A percentile compares a stretch with the other conserved stretches of the same genome.
Evolutionary conservation across 2,113 vertebrate genomes (phyloP).

Genomic region (Antechinus stuartii): DNA sequence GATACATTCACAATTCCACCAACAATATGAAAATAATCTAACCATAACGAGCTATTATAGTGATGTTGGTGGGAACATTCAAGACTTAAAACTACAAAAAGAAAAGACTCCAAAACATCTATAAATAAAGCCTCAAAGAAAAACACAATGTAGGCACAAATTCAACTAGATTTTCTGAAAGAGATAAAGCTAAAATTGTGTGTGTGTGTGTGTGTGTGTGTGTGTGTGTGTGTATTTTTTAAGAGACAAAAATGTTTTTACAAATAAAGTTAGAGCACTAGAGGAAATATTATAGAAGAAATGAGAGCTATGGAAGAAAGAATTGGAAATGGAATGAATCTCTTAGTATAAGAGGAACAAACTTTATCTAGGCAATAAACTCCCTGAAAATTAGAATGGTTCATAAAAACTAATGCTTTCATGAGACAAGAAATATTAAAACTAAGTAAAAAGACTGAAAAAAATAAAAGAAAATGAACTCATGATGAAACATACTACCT

Average conservation of each 20-base stretch:
- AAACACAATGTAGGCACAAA: background rate
- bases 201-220: no score
- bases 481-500: background rate
- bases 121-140: background rate
- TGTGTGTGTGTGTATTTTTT: background rate
- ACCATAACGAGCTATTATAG: background rate
- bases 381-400: background rate
- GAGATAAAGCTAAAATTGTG: background rate
- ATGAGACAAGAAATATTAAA: background rate
- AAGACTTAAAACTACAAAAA: background rate
- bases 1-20: no score
- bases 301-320: background rate
- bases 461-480: background rate
- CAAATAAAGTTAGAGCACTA: background rate
- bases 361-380: background rate
- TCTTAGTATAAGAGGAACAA: background rate
- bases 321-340: background rate
- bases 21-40: background rate
- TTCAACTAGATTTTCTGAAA: background rate
- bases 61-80: background rate
- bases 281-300: background rate
- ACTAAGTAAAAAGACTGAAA: background rate
- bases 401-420: background rate
- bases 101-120: background rate
- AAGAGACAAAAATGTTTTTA: background rate